These are phyloP conservation scores for Drosophila athabasca DNA, from an alignment of 1,140 invertebrate species.

Conservation along the genomic window DNA sequence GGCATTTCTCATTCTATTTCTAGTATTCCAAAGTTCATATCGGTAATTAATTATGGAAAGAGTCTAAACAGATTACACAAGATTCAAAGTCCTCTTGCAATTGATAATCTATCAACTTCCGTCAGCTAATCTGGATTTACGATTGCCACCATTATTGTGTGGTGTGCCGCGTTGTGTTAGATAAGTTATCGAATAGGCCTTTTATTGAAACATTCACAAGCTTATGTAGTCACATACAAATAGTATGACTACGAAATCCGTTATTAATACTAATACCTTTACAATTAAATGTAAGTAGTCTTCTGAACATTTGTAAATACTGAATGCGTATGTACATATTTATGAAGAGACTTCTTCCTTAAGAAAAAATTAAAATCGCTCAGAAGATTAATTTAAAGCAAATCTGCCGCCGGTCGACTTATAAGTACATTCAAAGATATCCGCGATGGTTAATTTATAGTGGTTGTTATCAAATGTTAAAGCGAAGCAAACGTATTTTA, in stretches of 20 bases:
- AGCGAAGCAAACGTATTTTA: not conserved
- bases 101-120: conserved; percentile 35
- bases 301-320: too few species aligned
- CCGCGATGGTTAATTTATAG: conserved; percentile 1
- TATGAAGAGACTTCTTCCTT: too few species aligned
- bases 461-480: conserved; percentile 9
- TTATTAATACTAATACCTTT: too few species aligned
- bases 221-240: too few species aligned
- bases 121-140: conserved; percentile 20
- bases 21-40: conserved; percentile 1
- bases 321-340: too few species aligned
- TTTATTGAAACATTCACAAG: too few species aligned
- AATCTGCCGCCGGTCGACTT: not conserved
- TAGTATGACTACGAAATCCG: too few species aligned
- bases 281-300: too few species aligned
- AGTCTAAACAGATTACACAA: not conserved
- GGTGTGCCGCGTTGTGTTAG: not conserved
- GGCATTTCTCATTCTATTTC: not conserved
- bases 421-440: conserved; percentile 2
- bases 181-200: not conserved
- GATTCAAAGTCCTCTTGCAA: conserved; percentile 35
- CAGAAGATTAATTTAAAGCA: conserved; percentile 1
- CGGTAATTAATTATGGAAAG: not conserved
- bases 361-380: not conserved
- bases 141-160: conserved; percentile 1